Evolutionary conservation across 1,140 invertebrate genomes (phyloP).

Genomic region (Penaeus vannamei): DNA sequence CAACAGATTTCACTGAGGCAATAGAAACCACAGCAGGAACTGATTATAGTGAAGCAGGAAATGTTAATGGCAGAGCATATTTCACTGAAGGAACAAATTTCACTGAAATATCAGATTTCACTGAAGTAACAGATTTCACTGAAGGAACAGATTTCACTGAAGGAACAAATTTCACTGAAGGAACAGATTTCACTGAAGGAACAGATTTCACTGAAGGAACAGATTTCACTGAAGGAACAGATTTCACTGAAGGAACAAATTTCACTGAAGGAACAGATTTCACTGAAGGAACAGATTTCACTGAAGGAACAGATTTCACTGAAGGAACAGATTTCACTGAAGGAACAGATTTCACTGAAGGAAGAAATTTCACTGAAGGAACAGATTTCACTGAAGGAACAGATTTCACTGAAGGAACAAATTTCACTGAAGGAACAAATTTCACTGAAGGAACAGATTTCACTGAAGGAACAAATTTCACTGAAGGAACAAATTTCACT

Average conservation of each 20-base stretch:
- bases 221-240: not conserved
- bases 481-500: too few species aligned
- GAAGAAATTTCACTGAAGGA: not conserved
- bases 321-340: too few species aligned
- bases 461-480: too few species aligned
- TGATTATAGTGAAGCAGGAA: not conserved
- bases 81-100: not conserved
- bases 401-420: not conserved
- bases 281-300: too few species aligned
- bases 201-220: conserved; percentile 1
- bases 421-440: too few species aligned
- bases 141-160: not conserved
- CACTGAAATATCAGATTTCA: not conserved
- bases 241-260: not conserved
- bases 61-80: not conserved
- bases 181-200: not conserved
- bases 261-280: too few species aligned
- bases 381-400: not conserved
- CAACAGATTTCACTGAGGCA: too few species aligned
- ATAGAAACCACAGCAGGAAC: too few species aligned
- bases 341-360: too few species aligned
- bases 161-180: not conserved
- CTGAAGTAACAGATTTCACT: not conserved
- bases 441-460: too few species aligned
- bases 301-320: too few species aligned